phyloP scores from a whole-genome alignment of 2,888 invertebrate genomes.

The Metellina segmentata region DNA sequence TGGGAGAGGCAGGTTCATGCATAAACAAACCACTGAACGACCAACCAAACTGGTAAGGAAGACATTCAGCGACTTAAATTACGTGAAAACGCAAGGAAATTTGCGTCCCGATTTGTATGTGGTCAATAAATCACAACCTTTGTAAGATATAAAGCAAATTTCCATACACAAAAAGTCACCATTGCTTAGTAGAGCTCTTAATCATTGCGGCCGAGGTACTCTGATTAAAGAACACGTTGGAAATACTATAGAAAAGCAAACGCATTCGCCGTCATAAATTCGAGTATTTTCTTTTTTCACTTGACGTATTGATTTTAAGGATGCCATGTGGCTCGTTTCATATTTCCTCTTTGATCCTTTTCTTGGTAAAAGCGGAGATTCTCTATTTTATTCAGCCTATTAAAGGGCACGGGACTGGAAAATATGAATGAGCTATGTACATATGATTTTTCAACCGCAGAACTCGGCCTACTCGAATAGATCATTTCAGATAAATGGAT shows the following conservation, averaged over 20 bases:
- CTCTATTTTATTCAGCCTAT: slow-evolving; percentile 19
- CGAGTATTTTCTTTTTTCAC: neutral
- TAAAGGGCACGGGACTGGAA: slow-evolving; percentile 24
- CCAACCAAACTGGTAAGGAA: too few species aligned
- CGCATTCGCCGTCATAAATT: neutral
- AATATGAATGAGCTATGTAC: slow-evolving; percentile 50
- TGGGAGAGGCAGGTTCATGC: too few species aligned
- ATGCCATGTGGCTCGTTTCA: neutral
- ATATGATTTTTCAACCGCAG: slow-evolving; percentile 33
- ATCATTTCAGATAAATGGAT: slow-evolving; percentile 39
- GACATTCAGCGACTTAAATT: too few species aligned
- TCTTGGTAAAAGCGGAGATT: neutral
- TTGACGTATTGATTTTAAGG: slow-evolving; percentile 17
- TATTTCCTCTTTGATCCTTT: slow-evolving; percentile 5
- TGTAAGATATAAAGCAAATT: too few species aligned
- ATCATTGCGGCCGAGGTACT: neutral
- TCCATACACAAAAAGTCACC: too few species aligned
- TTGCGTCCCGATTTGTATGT: too few species aligned
- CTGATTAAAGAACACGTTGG: neutral
- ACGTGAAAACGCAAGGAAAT: too few species aligned
- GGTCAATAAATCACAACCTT: too few species aligned
- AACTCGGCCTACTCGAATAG: neutral
- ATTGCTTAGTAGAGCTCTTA: too few species aligned
- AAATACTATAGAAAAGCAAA: neutral
- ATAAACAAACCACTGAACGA: too few species aligned